These are phyloP conservation scores for Muraenolepis orangiensis DNA, from an alignment of 2,797 vertebrate species.

Conservation along the genomic window DNA sequence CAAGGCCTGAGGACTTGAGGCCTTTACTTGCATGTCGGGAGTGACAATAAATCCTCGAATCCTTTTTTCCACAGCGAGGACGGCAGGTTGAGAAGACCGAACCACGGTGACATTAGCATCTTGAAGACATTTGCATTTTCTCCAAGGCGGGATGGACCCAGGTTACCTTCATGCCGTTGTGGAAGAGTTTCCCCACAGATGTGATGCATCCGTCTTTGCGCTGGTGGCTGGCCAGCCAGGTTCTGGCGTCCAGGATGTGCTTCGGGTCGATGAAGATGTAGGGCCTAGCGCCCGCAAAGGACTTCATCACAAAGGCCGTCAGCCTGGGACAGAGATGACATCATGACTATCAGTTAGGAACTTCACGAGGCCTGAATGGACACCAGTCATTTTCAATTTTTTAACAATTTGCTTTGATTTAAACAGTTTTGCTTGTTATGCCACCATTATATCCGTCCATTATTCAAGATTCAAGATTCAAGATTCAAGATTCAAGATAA, in stretches of 20 bases:
- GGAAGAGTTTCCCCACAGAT: slow-evolving; percentile 78
- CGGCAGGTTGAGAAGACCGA: too few species aligned
- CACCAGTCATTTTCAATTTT: not conserved
- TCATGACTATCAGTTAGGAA: too few species aligned
- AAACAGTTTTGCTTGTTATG: not conserved
- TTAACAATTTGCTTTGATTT: not conserved
- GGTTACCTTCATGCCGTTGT: slow-evolving; percentile 79
- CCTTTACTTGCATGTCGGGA: not conserved
- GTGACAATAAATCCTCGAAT: not conserved
- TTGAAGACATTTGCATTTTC: not conserved
- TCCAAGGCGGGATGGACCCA: not conserved
- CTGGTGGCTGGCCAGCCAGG: slow-evolving; percentile 73
- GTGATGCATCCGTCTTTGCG: slow-evolving; percentile 71
- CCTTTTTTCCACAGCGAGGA: not conserved
- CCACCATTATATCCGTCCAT: not conserved
- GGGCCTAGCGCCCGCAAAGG: slow-evolving; percentile 73
- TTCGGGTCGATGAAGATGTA: slow-evolving; percentile 75
- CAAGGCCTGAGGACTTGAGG: not conserved
- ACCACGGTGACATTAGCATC: not conserved
- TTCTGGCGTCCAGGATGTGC: slow-evolving; percentile 68
- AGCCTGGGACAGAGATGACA: slow-evolving; percentile 64
- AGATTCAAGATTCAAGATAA: too few species aligned
- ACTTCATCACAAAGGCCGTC: slow-evolving; percentile 86
- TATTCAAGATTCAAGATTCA: too few species aligned
- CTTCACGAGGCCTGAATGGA: too few species aligned